Evolutionary conservation across 2,888 invertebrate species (phyloP).

Genomic region (Caenorhabditis sulstoni): DNA sequence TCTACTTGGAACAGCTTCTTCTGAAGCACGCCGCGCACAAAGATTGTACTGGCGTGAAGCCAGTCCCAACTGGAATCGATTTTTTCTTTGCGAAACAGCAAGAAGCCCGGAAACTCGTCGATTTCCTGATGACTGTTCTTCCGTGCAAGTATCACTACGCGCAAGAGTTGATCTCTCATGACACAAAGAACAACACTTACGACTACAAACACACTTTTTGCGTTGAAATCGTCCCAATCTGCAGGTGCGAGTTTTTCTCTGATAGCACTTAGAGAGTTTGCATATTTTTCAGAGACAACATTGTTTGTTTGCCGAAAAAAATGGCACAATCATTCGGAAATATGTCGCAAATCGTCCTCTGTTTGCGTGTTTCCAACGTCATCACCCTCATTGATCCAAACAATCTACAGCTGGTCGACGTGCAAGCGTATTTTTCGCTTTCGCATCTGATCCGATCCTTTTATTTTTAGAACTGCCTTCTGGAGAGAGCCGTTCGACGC

Average conservation of each 20-base stretch:
- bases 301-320: slow-evolving; percentile 78
- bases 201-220: slow-evolving; percentile 94
- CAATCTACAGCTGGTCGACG: slow-evolving; percentile 80
- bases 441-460: background rate
- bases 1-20: slow-evolving; percentile 96
- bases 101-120: slow-evolving; percentile 94
- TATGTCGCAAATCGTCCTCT: slow-evolving; percentile 87
- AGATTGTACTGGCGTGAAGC: slow-evolving; percentile 76
- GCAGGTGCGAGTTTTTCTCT: slow-evolving; percentile 85
- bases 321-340: slow-evolving; percentile 75
- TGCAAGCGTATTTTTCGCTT: slow-evolving; percentile 64
- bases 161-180: slow-evolving; percentile 87
- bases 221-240: slow-evolving; percentile 95
- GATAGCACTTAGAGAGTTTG: no score
- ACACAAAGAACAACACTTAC: slow-evolving; percentile 95
- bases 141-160: slow-evolving; percentile 90
- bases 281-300: slow-evolving; percentile 68
- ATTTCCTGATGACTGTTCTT: slow-evolving; percentile 91
- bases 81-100: slow-evolving; percentile 89
- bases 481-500: slow-evolving; percentile 91
- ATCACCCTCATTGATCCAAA: slow-evolving; percentile 94
- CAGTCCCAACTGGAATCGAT: slow-evolving; percentile 85
- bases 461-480: slow-evolving; percentile 84
- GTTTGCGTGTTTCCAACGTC: slow-evolving; percentile 90
- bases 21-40: slow-evolving; percentile 88